Evolutionary conservation across 2,113 vertebrate genomes (phyloP), one percentile per base, ranked within the genome.

Genomic region (Marmota flaviventris): DNA sequence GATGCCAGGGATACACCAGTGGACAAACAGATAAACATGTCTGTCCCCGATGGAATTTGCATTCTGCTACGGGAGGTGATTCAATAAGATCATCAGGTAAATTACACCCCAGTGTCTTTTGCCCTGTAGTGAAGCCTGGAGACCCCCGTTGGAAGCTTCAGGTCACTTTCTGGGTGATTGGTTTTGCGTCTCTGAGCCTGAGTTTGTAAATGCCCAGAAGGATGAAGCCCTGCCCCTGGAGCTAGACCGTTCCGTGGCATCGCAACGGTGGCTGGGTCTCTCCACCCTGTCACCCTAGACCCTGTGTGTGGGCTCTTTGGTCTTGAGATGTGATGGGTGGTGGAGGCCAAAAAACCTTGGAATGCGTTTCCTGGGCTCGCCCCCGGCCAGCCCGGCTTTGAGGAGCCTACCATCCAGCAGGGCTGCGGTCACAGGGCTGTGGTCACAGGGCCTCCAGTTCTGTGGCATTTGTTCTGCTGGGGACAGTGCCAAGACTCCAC

Each of bases 261-360:
- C 67, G 51, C 53, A 48, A 20, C 13, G 51, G 76, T 32, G 37
- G 67, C 4, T 53, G 53, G 67, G 12, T 81, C 34, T 72, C 82
- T 72, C 42, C 73, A 67, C 39, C 86, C 70, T 67, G 0, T 45
- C 32, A 87, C 51, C 61, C 29, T 32, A 16, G 24, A 18, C 37
- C 32, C 72, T 42, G 91, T 92, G 93, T 95, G 97, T 94, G 97
- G 96, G 89, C 89, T 67, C n/a, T 72, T 93, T 81, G 75, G 72
- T 67, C 84, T 77, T 4, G 5, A 20, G 67, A 25, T 48, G 34
- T 56, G 78, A 81, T 27, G 95, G 92, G 53, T 32, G 61, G 42
- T 84, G 73, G 77, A 82, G 73, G 93, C 88, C 89, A 58, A 61
- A 85, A 61, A 58, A 37, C 61, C 91, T 73, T 39, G 93, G 48